phyloP scores from a whole-genome alignment of 2,888 invertebrate species.

The Hyposoter didymator region DNA sequence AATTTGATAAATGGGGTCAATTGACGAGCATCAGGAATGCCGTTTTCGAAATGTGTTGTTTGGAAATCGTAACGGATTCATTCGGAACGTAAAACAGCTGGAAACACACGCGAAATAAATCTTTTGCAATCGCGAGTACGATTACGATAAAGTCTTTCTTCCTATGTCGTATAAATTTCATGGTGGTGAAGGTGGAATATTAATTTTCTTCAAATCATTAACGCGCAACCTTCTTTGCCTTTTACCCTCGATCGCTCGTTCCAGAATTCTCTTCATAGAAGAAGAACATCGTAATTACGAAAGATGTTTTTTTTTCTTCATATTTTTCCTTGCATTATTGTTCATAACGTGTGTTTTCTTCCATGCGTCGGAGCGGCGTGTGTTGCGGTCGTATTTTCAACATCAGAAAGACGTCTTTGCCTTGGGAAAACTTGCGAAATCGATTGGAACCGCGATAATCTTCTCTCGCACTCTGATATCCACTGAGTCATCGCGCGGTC shows the following conservation, averaged over 20 bases:
- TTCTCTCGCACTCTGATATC: slow-evolving; percentile 71
- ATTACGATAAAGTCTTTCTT: background rate
- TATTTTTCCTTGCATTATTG: background rate
- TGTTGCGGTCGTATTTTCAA: slow-evolving; percentile 63
- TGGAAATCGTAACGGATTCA: background rate
- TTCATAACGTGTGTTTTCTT: slow-evolving; percentile 28
- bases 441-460: slow-evolving; percentile 80
- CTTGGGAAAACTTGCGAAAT: slow-evolving; percentile 81
- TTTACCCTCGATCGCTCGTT: slow-evolving; percentile 32
- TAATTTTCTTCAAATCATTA: background rate
- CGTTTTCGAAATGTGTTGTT: background rate
- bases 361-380: slow-evolving; percentile 49
- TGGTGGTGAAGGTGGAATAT: background rate
- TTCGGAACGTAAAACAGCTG: background rate
- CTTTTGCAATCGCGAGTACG: slow-evolving; percentile 12
- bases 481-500: slow-evolving; percentile 49
- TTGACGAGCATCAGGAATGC: too few relatives aligned
- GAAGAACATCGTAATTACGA: slow-evolving; percentile 46
- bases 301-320: slow-evolving; percentile 10
- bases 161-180: background rate
- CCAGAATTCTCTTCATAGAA: slow-evolving; percentile 24
- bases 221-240: background rate
- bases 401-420: slow-evolving; percentile 66
- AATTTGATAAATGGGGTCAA: too few relatives aligned
- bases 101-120: background rate